Percentiles rank a stretch among this genome's conserved stretches.
These are phyloP conservation scores for Zoanthus sansibaricus DNA, from an alignment of 92 coral and sea anemone species.

Conservation along the genomic window DNA sequence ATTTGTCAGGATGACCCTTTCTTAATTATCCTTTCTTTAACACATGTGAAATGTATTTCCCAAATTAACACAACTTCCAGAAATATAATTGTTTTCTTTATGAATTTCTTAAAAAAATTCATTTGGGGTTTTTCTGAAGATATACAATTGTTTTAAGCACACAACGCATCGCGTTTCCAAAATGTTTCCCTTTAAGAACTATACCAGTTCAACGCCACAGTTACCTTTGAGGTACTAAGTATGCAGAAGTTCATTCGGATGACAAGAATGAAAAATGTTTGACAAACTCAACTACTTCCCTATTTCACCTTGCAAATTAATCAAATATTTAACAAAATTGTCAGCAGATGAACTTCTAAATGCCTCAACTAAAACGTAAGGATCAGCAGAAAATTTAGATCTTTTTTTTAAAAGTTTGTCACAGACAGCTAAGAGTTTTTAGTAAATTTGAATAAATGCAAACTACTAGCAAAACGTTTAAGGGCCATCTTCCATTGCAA, in stretches of 20 bases:
- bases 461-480: background rate
- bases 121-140: constrained; percentile 23
- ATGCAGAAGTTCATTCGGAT: constrained; percentile 16
- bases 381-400: constrained; percentile 31
- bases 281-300: background rate
- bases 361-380: constrained; percentile 52
- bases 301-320: background rate
- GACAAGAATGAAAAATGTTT: constrained; percentile 10
- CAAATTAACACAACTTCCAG: background rate
- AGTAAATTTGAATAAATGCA: background rate
- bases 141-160: constrained; percentile 10
- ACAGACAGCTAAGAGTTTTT: background rate
- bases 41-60: background rate
- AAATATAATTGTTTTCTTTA: background rate
- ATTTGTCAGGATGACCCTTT: background rate
- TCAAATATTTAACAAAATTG: constrained; percentile 15
- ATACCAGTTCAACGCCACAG: constrained; percentile 35
- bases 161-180: constrained; percentile 42
- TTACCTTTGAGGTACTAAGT: constrained; percentile 42
- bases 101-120: background rate
- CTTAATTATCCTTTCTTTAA: background rate
- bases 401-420: background rate
- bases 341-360: constrained; percentile 23
- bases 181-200: constrained; percentile 13
- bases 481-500: background rate